Percentiles rank a stretch among this genome's conserved stretches.
phyloP scores from a whole-genome alignment of 2,797 vertebrate species.

The Dendrocincla fuliginosa region DNA sequence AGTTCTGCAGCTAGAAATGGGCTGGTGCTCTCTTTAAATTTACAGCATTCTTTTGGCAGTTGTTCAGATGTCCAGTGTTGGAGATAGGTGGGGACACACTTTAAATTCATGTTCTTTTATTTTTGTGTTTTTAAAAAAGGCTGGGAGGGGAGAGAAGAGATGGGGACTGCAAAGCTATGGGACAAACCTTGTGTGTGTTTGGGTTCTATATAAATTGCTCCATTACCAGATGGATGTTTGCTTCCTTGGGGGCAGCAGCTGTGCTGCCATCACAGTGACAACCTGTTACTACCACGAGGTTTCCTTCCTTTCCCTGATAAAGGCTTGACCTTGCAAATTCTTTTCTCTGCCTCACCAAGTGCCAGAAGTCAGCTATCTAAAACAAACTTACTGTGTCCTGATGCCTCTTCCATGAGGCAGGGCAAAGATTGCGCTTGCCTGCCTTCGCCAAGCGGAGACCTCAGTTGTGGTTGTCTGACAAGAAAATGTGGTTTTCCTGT shows the following conservation, averaged over 20 bases:
- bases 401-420: background rate
- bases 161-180: background rate
- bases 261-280: background rate
- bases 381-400: background rate
- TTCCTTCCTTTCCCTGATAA: background rate
- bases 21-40: background rate
- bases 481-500: slow-evolving; percentile 49
- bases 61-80: background rate
- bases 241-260: background rate
- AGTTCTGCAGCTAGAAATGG: background rate
- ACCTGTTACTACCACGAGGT: fast-evolving
- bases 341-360: background rate
- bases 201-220: background rate
- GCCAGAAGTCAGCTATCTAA: background rate
- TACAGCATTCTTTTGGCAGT: background rate
- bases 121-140: background rate
- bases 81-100: background rate
- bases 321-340: background rate
- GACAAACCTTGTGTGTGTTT: background rate
- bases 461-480: slow-evolving; percentile 28
- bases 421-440: fast-evolving
- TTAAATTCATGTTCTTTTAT: background rate
- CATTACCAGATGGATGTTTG: fast-evolving
- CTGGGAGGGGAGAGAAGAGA: background rate
- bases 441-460: background rate